Base-by-base conservation (phyloP, 2,888 invertebrate genomes). In the Pyrochroa serraticornis region DNA sequence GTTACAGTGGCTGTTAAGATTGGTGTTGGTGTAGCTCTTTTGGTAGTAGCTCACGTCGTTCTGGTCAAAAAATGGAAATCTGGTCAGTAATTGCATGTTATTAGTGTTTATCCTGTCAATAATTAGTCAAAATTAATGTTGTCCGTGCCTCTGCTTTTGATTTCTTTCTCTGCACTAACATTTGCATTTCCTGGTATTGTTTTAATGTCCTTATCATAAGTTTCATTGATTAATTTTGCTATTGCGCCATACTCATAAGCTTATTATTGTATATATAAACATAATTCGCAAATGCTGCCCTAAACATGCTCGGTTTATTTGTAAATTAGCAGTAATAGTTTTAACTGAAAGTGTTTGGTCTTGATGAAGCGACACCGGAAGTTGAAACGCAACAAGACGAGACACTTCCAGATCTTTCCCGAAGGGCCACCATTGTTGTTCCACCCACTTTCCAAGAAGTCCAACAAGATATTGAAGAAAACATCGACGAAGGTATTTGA, bases 1-100 rank as follows among this genome's bases (percentile, higher is more conserved):
- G 85, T 91, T 91, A 79, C 90, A 92, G 92, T 92, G 87, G 88
- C 89, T 82, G 87, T 91, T 83, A 93, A 91, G 85, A 84, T 92
- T 83, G 87, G 87, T 80, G 89, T 93, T 81, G 93, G 93, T 79
- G 85, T 90, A 80, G 91, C 91, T 76, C 86, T 93, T 79, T 86
- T 92, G 81, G 85, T 88, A 79, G 91, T 92, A 79, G 92, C 92
- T 75, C 90, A 92, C 83, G 87, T 90, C 81, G 91, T 92, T 79
- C 86, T 93, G 81, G 86, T 91, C 81, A 89, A 88, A 82, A 87
- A 87, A 81, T 84, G 84, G 83, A 85, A 86, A 77, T 85, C 87
- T 80, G 89, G 89, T 89, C 86, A 85, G 86, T 87, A 85, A 68
- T 56, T 72, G 73, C 72, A 73, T 73, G 71, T 60, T 51, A 45